Base-by-base conservation (phyloP, 2,113 vertebrate genomes). In the Cromileptes altivelis region DNA sequence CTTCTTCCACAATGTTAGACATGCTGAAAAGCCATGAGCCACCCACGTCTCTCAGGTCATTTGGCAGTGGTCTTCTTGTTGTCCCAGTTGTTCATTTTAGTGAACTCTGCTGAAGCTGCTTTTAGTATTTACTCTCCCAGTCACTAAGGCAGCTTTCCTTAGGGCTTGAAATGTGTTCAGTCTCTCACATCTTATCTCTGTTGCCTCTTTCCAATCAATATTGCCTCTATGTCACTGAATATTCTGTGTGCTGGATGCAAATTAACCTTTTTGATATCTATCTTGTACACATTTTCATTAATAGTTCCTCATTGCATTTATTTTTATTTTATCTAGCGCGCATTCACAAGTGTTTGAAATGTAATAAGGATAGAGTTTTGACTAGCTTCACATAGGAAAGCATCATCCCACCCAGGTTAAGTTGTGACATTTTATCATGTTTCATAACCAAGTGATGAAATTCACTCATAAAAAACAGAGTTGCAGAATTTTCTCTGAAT, bases 1-100 rank as follows among this genome's bases (percentile, higher is more conserved):
- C 30, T 57, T 47, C 47, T 84, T 68, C 49, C 63, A 63, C 37
- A 53, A 6, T 49, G 56, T 47, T 56, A 27, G 25, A 56, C 62
- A 47, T 56, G 55, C 47, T 55, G 33, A 42, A 69, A 50, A 78
- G 47, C 18, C 33, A 47, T 57, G 21, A 64, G 50, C 49, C 30
- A 70, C 42, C 23, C 21, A 52, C 13, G 23, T 57, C 47, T 61
- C 17, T 52, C 42, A 21, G 23, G 62, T 68, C 45, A 50, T 62
- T 61, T 45, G 45, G 63, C 30, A 18, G 17, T 14, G 18, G 23
- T 19, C 23, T 21, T n/a, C 30, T 61, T 60, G 18, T 45, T 30
- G n/a, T 71, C n/a, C 42, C 42, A 30, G 1, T 23, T 73, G 61
- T 50, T 42, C 12, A 58, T 50, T 30, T 53, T 5, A 10, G 27